These are phyloP conservation scores for Callipepla squamata DNA, from an alignment of 2,113 vertebrate genomes.

Conservation along the genomic window DNA sequence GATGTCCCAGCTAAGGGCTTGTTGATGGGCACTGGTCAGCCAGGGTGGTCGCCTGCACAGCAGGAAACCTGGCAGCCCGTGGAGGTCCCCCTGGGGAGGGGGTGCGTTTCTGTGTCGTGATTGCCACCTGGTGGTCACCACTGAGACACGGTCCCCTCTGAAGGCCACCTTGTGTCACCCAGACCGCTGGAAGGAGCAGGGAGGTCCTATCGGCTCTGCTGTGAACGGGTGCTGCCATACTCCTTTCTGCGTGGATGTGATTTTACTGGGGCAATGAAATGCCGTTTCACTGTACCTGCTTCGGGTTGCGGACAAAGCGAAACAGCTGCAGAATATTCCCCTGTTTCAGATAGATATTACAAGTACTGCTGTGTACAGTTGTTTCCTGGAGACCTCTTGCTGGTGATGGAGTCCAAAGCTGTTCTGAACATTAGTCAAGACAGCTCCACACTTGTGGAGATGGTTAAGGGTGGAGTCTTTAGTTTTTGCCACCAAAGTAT, in stretches of 20 bases:
- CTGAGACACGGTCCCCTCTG: slow-evolving; percentile 23
- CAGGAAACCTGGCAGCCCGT: neutral
- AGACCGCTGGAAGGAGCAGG: neutral
- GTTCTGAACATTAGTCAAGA: neutral
- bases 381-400: neutral
- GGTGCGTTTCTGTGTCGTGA: slow-evolving; percentile 62
- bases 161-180: neutral
- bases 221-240: neutral
- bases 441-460: rapidly evolving
- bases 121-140: slow-evolving; percentile 78
- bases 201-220: neutral
- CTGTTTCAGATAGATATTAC: neutral
- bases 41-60: neutral
- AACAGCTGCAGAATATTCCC: neutral
- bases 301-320: neutral
- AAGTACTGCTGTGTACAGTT: neutral
- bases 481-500: neutral
- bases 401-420: neutral
- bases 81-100: slow-evolving; percentile 58
- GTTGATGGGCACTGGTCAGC: neutral
- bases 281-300: neutral
- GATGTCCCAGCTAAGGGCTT: neutral
- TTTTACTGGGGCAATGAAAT: neutral
- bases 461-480: neutral
- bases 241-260: neutral